phyloP scores from a whole-genome alignment of 2,888 invertebrate species.

The Phengaris alcon region DNA sequence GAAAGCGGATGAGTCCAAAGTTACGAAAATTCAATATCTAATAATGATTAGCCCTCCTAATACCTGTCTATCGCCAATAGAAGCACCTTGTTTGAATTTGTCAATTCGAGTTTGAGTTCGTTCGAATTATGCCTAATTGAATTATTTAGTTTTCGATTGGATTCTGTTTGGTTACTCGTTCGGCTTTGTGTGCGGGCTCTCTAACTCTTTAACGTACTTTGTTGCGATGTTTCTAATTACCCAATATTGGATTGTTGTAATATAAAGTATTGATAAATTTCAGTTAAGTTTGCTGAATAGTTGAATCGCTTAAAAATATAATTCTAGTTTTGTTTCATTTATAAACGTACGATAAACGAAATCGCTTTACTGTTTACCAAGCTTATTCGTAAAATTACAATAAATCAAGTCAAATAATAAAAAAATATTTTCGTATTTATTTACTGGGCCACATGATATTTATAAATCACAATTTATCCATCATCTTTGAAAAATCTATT shows the following conservation, averaged over 20 bases:
- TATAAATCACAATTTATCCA: not conserved
- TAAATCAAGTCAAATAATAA: not conserved
- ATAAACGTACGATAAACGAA: too few relatives aligned
- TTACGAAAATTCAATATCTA: conserved; percentile 80
- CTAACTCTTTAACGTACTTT: conserved; percentile 20
- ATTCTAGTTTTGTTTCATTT: too few relatives aligned
- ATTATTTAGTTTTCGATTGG: conserved; percentile 77
- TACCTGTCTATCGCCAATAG: conserved; percentile 68
- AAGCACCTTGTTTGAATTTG: conserved; percentile 62
- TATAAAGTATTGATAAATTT: not conserved
- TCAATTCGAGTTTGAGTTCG: conserved; percentile 69
- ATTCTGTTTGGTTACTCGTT: conserved; percentile 59
- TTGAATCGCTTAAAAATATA: not conserved
- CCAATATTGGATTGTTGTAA: not conserved
- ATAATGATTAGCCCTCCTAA: conserved; percentile 73
- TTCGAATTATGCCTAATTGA: conserved; percentile 60
- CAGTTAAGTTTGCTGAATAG: not conserved
- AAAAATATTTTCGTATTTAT: not conserved
- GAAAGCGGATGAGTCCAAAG: conserved; percentile 80
- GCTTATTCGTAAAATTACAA: too few relatives aligned
- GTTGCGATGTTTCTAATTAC: conserved; percentile 8
- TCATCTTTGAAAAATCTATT: not conserved
- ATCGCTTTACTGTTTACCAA: too few relatives aligned
- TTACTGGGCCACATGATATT: not conserved
- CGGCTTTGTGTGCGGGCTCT: conserved; percentile 60